Evolutionary conservation across 1,140 invertebrate genomes (phyloP), one percentile per base, ranked within the genome.

Genomic region (Drosophila kepulauana): DNA sequence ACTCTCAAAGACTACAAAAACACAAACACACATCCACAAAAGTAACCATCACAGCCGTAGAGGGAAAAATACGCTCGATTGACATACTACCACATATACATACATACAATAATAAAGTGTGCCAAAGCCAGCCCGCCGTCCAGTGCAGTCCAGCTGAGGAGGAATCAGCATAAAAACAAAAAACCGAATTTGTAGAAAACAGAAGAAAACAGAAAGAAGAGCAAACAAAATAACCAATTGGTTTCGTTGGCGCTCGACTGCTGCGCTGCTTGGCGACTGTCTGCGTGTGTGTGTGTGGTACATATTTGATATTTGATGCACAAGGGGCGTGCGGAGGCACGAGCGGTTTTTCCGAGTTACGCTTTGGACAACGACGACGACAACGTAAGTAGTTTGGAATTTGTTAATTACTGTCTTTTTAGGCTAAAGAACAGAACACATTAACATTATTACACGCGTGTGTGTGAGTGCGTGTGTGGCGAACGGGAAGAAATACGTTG

Each of bases 351-450:
- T 74, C 80, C 78, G 59, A 88, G 67, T 81, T 78, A 74, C 56
- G 80, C 85, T 81, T 75, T 78, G 78, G 85, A 89, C 84, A 89
- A 87, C 84, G 85, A 88, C 86, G 85, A 88, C 84, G 67, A 78
- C 76, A 88, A 88, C 84, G 84, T 88, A 84, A 88, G 84, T 88
- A 70, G 71, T 33, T 87, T 82, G 72, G 64, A 79, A 78, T 87
- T 77, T 75, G 35, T 75, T 87, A 87, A 87, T 78, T 81, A 57
- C 59, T 45, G 56, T 57, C 49, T 16, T 45, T 48, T 43, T 45
- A 41, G 6, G 41, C 28, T 61, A 48, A 41, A 51, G n/a, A 54
- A 71, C 30, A 59, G 43, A 30, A n/a, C n/a, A 63, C 28, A 49
- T 38, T 8, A 38, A 8, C 35, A 10, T 38, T 38, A 38, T 8